Conservation (phyloP, 2,797 vertebrate species). For the Mionectes olivaceus region DNA sequence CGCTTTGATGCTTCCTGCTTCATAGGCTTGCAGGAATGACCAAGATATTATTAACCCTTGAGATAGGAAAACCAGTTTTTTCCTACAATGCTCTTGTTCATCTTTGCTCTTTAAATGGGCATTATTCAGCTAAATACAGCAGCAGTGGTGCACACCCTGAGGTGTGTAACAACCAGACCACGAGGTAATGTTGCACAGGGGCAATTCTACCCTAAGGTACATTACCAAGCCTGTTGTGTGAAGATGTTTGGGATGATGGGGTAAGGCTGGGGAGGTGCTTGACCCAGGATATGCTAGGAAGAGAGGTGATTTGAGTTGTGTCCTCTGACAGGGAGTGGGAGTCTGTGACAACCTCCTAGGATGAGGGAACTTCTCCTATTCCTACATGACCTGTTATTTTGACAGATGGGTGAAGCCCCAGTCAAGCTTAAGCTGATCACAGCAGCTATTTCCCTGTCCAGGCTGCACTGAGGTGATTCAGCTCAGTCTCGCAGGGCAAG, state of each 20-base stretch:
- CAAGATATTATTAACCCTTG: neutral
- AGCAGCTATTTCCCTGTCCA: neutral
- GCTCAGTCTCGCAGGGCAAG: neutral
- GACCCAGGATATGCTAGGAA: neutral
- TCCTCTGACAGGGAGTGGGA: neutral
- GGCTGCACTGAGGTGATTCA: no score
- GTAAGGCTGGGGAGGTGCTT: neutral
- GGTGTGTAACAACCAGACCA: neutral
- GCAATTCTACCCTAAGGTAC: neutral
- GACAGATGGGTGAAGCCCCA: neutral
- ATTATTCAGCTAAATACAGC: neutral
- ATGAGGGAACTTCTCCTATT: neutral
- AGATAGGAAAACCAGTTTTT: neutral
- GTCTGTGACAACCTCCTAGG: neutral
- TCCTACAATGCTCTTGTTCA: neutral
- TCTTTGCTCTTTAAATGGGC: neutral
- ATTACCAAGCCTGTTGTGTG: rapidly evolving
- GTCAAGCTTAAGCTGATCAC: neutral
- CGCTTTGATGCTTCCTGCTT: neutral
- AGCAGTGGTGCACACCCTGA: neutral
- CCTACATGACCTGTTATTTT: neutral
- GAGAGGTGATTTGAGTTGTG: neutral
- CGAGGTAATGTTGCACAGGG: neutral
- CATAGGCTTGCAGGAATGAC: neutral
- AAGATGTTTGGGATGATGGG: neutral